A percentile compares a stretch with the other conserved stretches of the same genome.
Evolutionary conservation across 2,113 vertebrate genomes (phyloP).

Genomic region (Odontesthes bonariensis): DNA sequence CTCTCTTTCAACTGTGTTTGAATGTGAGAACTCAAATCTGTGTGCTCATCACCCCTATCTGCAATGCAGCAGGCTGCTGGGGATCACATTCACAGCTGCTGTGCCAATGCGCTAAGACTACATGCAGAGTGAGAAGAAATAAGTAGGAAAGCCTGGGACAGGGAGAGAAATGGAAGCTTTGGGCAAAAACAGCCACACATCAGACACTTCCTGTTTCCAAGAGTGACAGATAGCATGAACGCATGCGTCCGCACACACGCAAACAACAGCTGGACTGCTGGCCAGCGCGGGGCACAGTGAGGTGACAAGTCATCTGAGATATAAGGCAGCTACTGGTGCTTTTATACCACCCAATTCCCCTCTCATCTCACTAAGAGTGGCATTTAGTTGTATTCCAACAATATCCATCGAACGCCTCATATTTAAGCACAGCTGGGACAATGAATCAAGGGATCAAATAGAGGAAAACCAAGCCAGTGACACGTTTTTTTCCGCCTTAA

Average conservation of each 20-base stretch:
- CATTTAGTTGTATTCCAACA: conserved; percentile 38
- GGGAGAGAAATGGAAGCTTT: conserved; percentile 3
- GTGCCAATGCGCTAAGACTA: conserved; percentile 62
- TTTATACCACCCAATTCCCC: conserved; percentile 26
- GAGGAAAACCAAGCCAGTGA: background rate
- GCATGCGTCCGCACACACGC: background rate
- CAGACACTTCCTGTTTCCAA: conserved; percentile 62
- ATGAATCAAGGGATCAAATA: background rate
- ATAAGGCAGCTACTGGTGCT: conserved; percentile 37
- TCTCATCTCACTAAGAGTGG: conserved; percentile 30
- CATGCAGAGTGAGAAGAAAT: conserved; percentile 33
- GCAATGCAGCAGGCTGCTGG: conserved; percentile 79
- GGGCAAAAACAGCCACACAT: conserved; percentile 19
- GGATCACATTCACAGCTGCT: conserved; percentile 66
- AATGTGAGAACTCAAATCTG: conserved; percentile 67
- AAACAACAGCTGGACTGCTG: conserved; percentile 41
- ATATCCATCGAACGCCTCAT: conserved; percentile 13
- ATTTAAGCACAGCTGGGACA: conserved; percentile 21
- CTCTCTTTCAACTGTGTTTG: conserved; percentile 55
- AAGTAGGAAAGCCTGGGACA: conserved; percentile 3
- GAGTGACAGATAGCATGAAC: conserved; percentile 4
- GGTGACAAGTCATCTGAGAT: conserved; percentile 43
- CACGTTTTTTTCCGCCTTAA: too few species aligned
- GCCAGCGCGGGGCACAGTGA: conserved; percentile 44
- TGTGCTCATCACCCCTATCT: conserved; percentile 76